These are phyloP conservation scores for Picathartes gymnocephalus DNA, from an alignment of 2,113 vertebrate species.

Conservation along the genomic window DNA sequence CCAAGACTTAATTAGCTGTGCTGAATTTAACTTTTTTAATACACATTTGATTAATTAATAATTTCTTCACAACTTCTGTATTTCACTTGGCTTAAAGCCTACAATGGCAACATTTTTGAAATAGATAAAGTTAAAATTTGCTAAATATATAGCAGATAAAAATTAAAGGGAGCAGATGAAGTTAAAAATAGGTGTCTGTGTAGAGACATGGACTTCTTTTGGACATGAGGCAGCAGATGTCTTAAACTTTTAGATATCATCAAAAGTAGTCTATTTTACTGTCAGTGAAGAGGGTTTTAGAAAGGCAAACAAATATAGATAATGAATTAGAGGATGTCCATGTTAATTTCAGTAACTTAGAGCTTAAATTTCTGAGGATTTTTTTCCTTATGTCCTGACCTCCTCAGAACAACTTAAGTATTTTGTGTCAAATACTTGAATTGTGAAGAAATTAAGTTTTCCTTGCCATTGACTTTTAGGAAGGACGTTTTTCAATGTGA, in stretches of 20 bases:
- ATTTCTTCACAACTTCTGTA: background rate
- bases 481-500: background rate
- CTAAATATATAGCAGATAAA: background rate
- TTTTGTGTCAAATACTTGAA: background rate
- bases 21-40: background rate
- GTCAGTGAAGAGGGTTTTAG: background rate
- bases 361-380: background rate
- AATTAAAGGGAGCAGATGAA: background rate
- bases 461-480: background rate
- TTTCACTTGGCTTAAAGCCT: background rate
- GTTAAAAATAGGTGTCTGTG: background rate
- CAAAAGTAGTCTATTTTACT: background rate
- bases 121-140: background rate
- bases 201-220: background rate
- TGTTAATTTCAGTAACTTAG: background rate
- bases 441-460: background rate
- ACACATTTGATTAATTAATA: background rate
- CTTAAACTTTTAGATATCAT: background rate
- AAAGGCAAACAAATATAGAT: background rate
- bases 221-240: background rate
- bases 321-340: background rate
- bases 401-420: background rate
- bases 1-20: background rate
- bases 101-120: background rate
- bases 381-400: background rate